A percentile compares a stretch with the other conserved stretches of the same genome.
phyloP scores from a whole-genome alignment of 2,888 invertebrate genomes.

The Parnassius glacialis region DNA sequence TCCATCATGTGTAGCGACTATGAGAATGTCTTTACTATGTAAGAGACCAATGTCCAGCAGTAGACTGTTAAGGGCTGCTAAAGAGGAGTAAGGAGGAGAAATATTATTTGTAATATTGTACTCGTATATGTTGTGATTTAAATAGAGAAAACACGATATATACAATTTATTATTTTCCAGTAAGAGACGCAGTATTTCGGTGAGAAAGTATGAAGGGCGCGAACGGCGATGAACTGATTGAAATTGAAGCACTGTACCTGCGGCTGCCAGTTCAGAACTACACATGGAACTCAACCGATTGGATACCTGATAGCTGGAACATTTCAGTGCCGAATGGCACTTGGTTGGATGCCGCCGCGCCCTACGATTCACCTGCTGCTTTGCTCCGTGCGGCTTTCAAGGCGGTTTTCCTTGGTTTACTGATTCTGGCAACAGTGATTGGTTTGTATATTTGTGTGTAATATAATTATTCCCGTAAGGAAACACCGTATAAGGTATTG shows the following conservation, averaged over 20 bases:
- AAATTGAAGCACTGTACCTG: constrained; percentile 70
- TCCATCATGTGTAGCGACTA: too few species aligned
- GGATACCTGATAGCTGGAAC: constrained; percentile 60
- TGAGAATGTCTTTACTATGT: too few species aligned
- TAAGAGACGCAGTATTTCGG: constrained; percentile 60
- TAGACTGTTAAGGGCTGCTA: too few species aligned
- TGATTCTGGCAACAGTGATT: constrained; percentile 83
- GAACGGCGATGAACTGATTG: constrained; percentile 66
- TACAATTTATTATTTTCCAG: constrained; percentile 32
- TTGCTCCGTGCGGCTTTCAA: constrained; percentile 83
- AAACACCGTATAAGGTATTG: too few species aligned
- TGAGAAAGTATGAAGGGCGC: constrained; percentile 76
- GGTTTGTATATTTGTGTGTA: constrained; percentile 56
- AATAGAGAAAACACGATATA: too few species aligned
- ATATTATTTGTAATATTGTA: too few species aligned
- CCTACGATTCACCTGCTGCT: constrained; percentile 74
- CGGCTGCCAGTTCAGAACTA: constrained; percentile 58
- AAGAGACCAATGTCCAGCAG: too few species aligned
- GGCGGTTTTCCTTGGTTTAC: constrained; percentile 80
- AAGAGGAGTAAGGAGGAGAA: too few species aligned
- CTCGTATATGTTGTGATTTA: too few species aligned
- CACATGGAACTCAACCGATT: constrained; percentile 62
- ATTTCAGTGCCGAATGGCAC: constrained; percentile 59
- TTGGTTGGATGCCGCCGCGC: constrained; percentile 68
- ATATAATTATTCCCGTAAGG: too few species aligned